Evolutionary conservation across 2,113 vertebrate species (phyloP), one percentile per base, ranked within the genome.

Genomic region (Oncorhynchus tshawytscha): DNA sequence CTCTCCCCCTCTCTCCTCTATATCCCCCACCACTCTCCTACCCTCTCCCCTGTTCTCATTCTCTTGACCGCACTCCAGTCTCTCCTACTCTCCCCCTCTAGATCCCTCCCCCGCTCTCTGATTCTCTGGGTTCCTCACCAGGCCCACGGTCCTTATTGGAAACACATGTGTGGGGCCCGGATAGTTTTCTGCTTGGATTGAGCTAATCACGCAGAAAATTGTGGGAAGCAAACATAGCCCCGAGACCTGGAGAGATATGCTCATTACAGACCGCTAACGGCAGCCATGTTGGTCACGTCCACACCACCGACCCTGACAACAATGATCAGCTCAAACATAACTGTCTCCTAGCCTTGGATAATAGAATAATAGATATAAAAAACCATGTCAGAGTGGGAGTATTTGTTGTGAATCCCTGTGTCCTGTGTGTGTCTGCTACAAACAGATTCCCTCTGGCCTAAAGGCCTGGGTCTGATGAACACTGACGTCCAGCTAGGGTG

Each of bases 181-280:
- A 90, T 91, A 88, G 90, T 95, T 96, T 96, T 93, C 94, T 90
- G 94, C 94, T 94, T 89, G 86, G 66, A 94, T 95, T 94, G 89
- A 95, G 89, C 93, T 94, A 96, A 97, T 96, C 93, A 94, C 60
- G 93, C 94, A 94, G 94, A 93, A 96, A 95, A 94, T 94, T 96
- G 88, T 93, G 93, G 94, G 92, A 95, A 94, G 92, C 89, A 92
- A 95, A 92, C 66, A 91, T 29, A 91, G 82, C 80, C 2, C 74
- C 79, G 88, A 93, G 85, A 72, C 78, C 24, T 80, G 76, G 45
- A 84, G 82, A 87, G 80, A 87, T 81, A 84, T 18, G 45, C 81
- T 86, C 59, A 70, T 84, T 82, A 88, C 18, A 8, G 8, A 22
- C n/a, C 18, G 5, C n/a, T 60, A 13, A 16, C 66, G 88, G 82